Evolutionary conservation across 92 coral and sea anemone genomes (phyloP).

Genomic region (Bergia sp.): DNA sequence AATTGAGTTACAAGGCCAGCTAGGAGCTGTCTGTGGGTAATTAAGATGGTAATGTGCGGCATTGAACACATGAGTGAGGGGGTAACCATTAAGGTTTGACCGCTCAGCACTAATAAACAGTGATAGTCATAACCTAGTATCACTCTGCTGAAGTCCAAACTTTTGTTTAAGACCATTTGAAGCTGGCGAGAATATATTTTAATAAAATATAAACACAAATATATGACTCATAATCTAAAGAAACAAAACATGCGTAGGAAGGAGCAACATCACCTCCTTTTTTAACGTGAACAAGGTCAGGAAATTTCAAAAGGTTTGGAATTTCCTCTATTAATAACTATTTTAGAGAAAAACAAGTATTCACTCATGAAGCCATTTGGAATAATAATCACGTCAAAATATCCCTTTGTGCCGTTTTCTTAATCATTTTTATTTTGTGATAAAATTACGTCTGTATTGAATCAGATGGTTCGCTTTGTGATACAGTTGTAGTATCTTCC

Average conservation of each 20-base stretch:
- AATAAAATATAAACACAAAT: not conserved
- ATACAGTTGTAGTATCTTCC: not conserved
- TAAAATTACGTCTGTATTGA: not conserved
- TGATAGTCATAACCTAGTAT: no score
- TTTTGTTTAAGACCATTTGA: not conserved
- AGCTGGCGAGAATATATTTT: not conserved
- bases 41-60: no score
- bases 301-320: not conserved
- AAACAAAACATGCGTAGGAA: not conserved
- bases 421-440: not conserved
- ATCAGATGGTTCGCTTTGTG: not conserved
- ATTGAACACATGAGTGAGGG: no score
- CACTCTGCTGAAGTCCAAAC: not conserved
- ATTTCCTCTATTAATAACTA: slow-evolving; percentile 10
- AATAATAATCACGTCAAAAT: not conserved
- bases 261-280: not conserved
- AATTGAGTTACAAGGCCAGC: no score
- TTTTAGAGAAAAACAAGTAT: not conserved
- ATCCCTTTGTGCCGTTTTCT: not conserved
- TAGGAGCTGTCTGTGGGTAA: no score
- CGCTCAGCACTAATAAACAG: no score
- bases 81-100: no score
- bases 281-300: not conserved
- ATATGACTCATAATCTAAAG: not conserved
- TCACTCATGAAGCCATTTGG: slow-evolving; percentile 14